phyloP scores from a whole-genome alignment of 2,888 invertebrate species.

The Craniophora ligustri region DNA sequence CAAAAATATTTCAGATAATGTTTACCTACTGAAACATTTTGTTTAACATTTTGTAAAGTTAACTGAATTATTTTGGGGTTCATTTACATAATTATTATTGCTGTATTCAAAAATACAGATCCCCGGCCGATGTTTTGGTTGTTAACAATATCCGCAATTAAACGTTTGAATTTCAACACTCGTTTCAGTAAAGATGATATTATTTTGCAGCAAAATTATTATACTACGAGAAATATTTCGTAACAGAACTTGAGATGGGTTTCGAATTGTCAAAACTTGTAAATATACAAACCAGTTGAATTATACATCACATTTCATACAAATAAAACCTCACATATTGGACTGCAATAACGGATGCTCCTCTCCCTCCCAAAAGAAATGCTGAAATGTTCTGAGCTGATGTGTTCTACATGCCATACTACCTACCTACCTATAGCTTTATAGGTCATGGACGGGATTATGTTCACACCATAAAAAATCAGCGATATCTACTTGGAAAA shows the following conservation, averaged over 20 bases:
- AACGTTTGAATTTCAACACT: slow-evolving; percentile 1
- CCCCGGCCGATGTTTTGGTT: slow-evolving; percentile 14
- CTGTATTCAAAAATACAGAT: slow-evolving; percentile 14
- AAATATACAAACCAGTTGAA: background rate
- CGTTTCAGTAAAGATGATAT: background rate
- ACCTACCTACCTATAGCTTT: too few species aligned
- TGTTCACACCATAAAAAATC: too few species aligned
- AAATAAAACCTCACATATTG: too few species aligned
- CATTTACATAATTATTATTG: slow-evolving; percentile 32
- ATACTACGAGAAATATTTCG: background rate
- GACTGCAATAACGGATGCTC: too few species aligned
- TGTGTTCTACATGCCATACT: too few species aligned
- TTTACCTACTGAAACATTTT: slow-evolving; percentile 10
- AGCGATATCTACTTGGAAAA: too few species aligned
- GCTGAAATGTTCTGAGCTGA: too few species aligned
- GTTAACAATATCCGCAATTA: slow-evolving; percentile 9
- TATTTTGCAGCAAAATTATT: slow-evolving; percentile 1
- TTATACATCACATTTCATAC: too few species aligned
- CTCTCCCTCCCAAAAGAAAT: too few species aligned
- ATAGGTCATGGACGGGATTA: too few species aligned
- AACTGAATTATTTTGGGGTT: too few species aligned
- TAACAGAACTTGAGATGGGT: background rate
- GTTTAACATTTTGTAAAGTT: too few species aligned
- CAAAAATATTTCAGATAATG: slow-evolving; percentile 4
- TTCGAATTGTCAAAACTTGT: background rate